Percentiles rank a stretch among this genome's conserved stretches.
Conservation (phyloP, 2,888 invertebrate genomes). For the Micoletzkya japonica region DNA sequence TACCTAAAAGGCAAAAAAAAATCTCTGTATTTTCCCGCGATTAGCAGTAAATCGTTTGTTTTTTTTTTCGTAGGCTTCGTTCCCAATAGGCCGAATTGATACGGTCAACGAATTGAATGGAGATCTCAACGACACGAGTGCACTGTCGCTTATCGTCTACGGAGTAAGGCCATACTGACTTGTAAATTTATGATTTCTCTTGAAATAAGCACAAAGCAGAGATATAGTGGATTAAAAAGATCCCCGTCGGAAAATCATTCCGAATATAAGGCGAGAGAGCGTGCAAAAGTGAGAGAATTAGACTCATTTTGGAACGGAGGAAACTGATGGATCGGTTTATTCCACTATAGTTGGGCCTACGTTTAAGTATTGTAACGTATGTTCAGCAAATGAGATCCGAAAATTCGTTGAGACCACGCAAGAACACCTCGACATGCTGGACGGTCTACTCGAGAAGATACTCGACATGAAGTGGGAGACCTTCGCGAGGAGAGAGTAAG, state of each 20-base stretch:
- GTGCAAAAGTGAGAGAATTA: too few species aligned
- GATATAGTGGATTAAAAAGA: too few species aligned
- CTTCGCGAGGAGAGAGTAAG: conserved; percentile 68
- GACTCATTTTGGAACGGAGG: too few species aligned
- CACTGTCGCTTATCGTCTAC: conserved; percentile 90
- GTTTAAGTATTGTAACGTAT: too few species aligned
- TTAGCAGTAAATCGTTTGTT: not conserved
- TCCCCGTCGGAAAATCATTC: too few species aligned
- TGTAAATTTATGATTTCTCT: too few species aligned
- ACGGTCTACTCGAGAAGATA: conserved; percentile 92
- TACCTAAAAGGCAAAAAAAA: too few species aligned
- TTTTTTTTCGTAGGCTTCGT: conserved; percentile 70
- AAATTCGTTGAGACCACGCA: conserved; percentile 95
- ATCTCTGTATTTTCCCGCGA: not conserved
- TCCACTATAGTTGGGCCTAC: too few species aligned
- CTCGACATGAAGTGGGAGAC: conserved; percentile 96
- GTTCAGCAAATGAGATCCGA: too few species aligned
- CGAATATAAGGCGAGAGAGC: too few species aligned
- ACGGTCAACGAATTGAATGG: conserved; percentile 89
- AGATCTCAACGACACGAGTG: conserved; percentile 88
- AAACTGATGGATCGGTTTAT: too few species aligned
- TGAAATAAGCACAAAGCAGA: too few species aligned
- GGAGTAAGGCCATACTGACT: conserved; percentile 75
- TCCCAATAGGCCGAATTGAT: conserved; percentile 89
- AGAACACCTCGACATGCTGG: conserved; percentile 89